phyloP scores from a whole-genome alignment of 2,888 invertebrate genomes.

The Seira ritae region DNA sequence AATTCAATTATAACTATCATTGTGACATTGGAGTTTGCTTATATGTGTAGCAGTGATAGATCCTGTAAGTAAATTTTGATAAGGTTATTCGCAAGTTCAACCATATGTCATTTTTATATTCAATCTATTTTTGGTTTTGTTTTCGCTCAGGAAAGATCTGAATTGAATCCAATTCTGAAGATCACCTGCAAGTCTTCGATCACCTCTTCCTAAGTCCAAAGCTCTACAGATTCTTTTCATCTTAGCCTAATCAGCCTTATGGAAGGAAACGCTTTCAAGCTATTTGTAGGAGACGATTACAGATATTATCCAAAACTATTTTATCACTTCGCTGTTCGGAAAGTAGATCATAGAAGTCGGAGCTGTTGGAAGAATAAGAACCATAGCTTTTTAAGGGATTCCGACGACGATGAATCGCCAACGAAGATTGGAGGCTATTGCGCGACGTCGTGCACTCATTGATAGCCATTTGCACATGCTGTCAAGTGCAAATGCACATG shows the following conservation, averaged over 20 bases:
- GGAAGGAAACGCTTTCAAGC: not conserved
- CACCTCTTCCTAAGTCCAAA: no score
- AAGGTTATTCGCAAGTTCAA: no score
- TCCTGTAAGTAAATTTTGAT: no score
- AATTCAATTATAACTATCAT: no score
- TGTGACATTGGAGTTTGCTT: no score
- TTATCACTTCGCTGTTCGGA: not conserved
- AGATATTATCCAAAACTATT: not conserved
- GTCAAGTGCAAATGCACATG: not conserved
- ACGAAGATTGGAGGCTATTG: slow-evolving; percentile 41
- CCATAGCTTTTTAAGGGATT: not conserved
- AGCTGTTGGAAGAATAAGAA: not conserved
- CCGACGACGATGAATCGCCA: slow-evolving; percentile 26
- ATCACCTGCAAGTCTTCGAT: not conserved
- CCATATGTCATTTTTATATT: no score
- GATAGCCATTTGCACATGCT: slow-evolving; percentile 44
- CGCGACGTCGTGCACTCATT: slow-evolving; percentile 34
- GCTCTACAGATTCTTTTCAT: no score
- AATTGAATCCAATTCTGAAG: not conserved
- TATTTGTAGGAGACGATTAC: not conserved
- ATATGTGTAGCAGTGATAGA: no score
- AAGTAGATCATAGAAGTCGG: not conserved
- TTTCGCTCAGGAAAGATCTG: not conserved
- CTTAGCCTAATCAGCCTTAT: not conserved
- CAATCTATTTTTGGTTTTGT: not conserved